Conservation (phyloP, 2,888 invertebrate genomes). For the Chymomyza fuscimana region DNA sequence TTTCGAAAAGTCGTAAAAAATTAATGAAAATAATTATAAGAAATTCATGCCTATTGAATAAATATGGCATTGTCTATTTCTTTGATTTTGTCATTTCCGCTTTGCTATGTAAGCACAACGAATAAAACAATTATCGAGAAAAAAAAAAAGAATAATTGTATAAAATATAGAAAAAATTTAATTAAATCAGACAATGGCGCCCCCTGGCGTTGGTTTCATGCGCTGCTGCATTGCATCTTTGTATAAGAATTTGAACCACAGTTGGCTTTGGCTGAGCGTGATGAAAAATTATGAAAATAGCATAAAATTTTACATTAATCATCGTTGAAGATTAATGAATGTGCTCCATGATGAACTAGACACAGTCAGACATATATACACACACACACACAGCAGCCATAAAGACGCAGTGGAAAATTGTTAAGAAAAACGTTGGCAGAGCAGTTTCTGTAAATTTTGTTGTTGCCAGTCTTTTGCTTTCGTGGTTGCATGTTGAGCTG, state of each 20-base stretch:
- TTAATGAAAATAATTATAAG: slow-evolving; percentile 9
- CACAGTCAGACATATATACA: slow-evolving; percentile 11
- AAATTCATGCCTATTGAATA: slow-evolving; percentile 7
- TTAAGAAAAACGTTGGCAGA: slow-evolving; percentile 9
- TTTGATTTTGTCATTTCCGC: slow-evolving; percentile 54
- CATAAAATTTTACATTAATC: slow-evolving; percentile 63
- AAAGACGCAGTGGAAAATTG: slow-evolving; percentile 12
- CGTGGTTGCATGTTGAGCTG: slow-evolving; percentile 13
- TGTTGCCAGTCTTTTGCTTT: slow-evolving; percentile 36
- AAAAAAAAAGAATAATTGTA: slow-evolving; percentile 15
- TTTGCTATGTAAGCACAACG: slow-evolving; percentile 11
- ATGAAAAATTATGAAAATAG: slow-evolving; percentile 44
- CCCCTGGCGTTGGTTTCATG: slow-evolving; percentile 45
- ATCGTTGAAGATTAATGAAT: slow-evolving; percentile 65
- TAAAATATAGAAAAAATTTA: slow-evolving; percentile 21
- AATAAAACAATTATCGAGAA: slow-evolving; percentile 26
- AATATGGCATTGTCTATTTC: slow-evolving; percentile 12
- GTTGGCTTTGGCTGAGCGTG: neutral
- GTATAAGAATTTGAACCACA: slow-evolving; percentile 2
- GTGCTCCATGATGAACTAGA: slow-evolving; percentile 46
- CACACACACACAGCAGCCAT: slow-evolving; percentile 6
- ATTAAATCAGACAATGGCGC: slow-evolving; percentile 34
- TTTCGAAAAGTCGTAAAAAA: slow-evolving; percentile 22
- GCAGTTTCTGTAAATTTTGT: slow-evolving; percentile 18
- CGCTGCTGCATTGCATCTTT: slow-evolving; percentile 39